These are phyloP conservation scores for Apolygus lucorum DNA, from an alignment of 1,140 invertebrate genomes.

Conservation along the genomic window DNA sequence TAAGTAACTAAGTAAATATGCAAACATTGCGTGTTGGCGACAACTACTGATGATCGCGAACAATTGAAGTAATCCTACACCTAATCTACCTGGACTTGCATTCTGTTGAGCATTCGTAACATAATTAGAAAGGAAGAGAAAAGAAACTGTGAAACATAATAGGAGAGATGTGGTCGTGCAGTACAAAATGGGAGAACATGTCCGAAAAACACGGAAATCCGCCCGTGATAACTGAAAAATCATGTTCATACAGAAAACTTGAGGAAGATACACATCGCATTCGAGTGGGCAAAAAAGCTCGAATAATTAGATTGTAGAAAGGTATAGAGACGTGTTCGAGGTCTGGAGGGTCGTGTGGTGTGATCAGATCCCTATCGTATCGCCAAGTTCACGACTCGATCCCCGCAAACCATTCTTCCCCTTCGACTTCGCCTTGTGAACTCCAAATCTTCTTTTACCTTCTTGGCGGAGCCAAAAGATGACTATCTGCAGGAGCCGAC, in stretches of 20 bases:
- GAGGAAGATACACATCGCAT: not conserved
- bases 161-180: too few species aligned
- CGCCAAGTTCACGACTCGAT: constrained; percentile 9
- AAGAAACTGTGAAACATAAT: too few species aligned
- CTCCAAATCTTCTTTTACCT: constrained; percentile 2
- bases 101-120: too few species aligned
- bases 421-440: not conserved
- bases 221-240: too few species aligned
- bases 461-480: not conserved
- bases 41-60: too few species aligned
- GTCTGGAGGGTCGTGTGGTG: not conserved
- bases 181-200: too few species aligned
- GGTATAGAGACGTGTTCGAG: not conserved
- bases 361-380: constrained; percentile 9
- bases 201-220: too few species aligned
- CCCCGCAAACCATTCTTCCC: not conserved
- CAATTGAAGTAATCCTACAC: too few species aligned
- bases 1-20: too few species aligned
- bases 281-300: not conserved
- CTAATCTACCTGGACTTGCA: too few species aligned
- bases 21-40: too few species aligned
- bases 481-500: not conserved
- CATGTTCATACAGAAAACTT: not conserved
- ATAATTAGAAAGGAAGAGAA: too few species aligned
- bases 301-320: constrained; percentile 7